Evolutionary conservation across 2,113 vertebrate genomes (phyloP).

Genomic region (Hoplias malabaricus): DNA sequence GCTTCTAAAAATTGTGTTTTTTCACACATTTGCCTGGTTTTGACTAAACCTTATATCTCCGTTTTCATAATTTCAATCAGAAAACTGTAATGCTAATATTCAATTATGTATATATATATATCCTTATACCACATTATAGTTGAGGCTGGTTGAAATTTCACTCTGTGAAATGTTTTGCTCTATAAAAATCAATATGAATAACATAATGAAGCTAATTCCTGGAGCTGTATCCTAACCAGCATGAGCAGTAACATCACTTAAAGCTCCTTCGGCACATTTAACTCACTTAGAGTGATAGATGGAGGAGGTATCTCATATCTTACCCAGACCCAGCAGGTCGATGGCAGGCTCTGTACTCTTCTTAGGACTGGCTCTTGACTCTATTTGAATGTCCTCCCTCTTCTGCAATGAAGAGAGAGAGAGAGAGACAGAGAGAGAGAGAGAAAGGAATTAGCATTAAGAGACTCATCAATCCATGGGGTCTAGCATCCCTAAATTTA

Average conservation of each 20-base stretch:
- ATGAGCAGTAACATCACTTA: neutral
- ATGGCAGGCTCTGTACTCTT: constrained; percentile 81
- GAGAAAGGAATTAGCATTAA: constrained; percentile 27
- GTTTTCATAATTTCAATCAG: too few species aligned
- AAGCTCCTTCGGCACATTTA: neutral
- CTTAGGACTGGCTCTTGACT: constrained; percentile 83
- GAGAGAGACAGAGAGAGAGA: constrained; percentile 38
- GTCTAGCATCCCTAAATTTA: neutral
- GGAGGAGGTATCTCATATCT: constrained; percentile 60
- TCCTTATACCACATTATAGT: too few species aligned
- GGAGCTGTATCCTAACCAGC: neutral
- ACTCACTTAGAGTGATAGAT: neutral
- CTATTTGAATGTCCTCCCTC: constrained; percentile 81
- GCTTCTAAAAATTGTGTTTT: too few species aligned
- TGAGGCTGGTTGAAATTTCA: too few species aligned
- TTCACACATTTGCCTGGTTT: too few species aligned
- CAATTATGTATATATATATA: too few species aligned
- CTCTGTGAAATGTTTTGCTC: too few species aligned
- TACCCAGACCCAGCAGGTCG: constrained; percentile 94
- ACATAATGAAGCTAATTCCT: too few species aligned
- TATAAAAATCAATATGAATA: too few species aligned
- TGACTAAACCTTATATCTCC: too few species aligned
- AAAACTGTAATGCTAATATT: too few species aligned
- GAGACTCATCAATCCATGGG: neutral
- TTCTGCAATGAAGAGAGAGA: constrained; percentile 69